A percentile compares a stretch with the other conserved stretches of the same genome.
Conservation (phyloP, 2,888 invertebrate species). For the Lamproptera curius region DNA sequence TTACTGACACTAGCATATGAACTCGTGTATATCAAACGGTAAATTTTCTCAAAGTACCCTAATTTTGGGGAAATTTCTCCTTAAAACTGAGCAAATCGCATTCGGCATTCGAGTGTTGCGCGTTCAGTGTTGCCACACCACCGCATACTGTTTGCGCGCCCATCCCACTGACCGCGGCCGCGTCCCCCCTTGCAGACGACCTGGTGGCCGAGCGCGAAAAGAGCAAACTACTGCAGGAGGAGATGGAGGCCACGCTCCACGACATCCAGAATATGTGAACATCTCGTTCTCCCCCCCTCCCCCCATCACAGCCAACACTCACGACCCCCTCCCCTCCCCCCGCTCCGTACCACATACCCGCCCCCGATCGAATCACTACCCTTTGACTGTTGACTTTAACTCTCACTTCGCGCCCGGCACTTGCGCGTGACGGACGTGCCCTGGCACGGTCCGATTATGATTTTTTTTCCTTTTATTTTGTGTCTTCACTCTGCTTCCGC, state of each 20-base stretch:
- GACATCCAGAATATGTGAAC: constrained; percentile 99
- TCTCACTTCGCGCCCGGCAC: constrained; percentile 20
- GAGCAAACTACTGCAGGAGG: constrained; percentile 97
- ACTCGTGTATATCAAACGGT: no score
- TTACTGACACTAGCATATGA: no score
- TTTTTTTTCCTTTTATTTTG: constrained; percentile 21
- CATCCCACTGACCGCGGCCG: constrained; percentile 63
- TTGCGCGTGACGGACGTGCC: no score
- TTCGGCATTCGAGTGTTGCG: no score
- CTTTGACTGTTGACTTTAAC: constrained; percentile 28
- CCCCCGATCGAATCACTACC: constrained; percentile 36
- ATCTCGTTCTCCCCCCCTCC: constrained; percentile 29
- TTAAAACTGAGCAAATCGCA: no score
- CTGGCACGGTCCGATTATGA: no score
- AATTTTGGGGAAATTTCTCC: no score
- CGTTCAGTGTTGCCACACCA: not conserved
- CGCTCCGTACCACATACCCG: constrained; percentile 30
- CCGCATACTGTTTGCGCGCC: constrained; percentile 40
- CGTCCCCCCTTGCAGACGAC: constrained; percentile 89
- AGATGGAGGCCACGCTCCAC: constrained; percentile 99
- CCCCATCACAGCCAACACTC: no score
- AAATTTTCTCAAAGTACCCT: no score
- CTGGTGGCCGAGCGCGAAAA: constrained; percentile 96
- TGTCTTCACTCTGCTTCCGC: no score
- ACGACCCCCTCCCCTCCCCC: constrained; percentile 36